Base-by-base conservation (phyloP, 2,888 invertebrate species). In the Andrena praecox region DNA sequence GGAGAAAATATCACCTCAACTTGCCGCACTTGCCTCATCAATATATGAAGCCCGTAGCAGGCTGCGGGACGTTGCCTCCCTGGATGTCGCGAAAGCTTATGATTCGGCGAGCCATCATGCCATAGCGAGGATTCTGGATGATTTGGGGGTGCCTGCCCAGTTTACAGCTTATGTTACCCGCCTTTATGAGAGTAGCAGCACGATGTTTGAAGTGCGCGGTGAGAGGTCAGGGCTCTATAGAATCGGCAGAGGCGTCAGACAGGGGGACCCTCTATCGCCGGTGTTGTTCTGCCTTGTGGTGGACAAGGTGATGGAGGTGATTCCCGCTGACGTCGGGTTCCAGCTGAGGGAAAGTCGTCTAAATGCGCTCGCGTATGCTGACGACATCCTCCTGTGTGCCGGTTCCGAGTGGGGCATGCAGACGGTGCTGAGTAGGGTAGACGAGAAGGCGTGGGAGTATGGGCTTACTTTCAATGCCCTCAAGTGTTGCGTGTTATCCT, bases 21-120 rank as follows among this genome's bases (percentile, higher is more conserved):
- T n/a, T n/a, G n/a, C n/a, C 6, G 78, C 85, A 0, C 66, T 90
- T 20, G 63, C 71, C 0, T 70, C 84, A 0, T n/a, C 86, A 2
- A 27, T 85, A 72, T 35, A 90, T 5, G 76, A 81, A 2, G 85
- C 93, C 20, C 77, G 91, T 63, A 66, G 72, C 20, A 75, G 84
- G 0, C 63, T 77, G 63, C 90, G 87, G 20, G 91, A 94, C 79
- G 88, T 93, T 70, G 93, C 91, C 69, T 91, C 93, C 60, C 85
- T 94, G 42, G 94, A 94, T 84, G 92, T 94, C 27, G 90, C 93
- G 10, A 94, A 94, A 86, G 94, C 94, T 6, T 94, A 94, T 82
- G 94, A 94, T 79, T 92, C 88, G 0, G 89, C 93, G 66, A 91
- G 91, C 24, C 92, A 93, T 10, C 59, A 59, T 8, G 59, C 59